phyloP scores from a whole-genome alignment of 2,888 invertebrate species.

The Laspeyria flexula region DNA sequence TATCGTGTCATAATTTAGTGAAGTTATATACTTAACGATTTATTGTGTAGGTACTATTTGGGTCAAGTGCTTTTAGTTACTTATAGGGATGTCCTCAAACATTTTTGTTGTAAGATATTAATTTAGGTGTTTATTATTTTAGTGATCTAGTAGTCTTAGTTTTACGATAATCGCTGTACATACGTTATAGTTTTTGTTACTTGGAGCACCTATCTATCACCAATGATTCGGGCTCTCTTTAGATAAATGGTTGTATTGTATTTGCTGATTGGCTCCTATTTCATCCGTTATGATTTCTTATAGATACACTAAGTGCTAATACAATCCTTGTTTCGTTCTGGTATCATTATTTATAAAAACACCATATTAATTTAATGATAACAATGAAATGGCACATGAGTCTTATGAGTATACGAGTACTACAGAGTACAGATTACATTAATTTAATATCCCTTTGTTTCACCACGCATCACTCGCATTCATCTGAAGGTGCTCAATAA shows the following conservation, averaged over 20 bases:
- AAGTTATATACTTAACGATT: constrained; percentile 23
- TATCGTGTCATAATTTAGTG: constrained; percentile 18
- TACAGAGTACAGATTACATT: constrained; percentile 3
- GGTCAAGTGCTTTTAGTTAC: background rate
- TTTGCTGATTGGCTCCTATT: no score
- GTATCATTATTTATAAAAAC: background rate
- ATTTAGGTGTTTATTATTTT: background rate
- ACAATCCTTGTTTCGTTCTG: background rate
- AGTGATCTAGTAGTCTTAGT: no score
- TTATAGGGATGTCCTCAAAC: background rate
- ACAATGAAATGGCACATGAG: background rate
- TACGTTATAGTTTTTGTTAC: no score
- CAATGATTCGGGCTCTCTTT: no score
- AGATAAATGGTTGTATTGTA: no score
- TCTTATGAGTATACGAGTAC: background rate
- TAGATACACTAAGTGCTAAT: no score
- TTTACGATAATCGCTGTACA: no score
- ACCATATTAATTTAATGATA: background rate
- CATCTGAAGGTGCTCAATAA: constrained; percentile 6
- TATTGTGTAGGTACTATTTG: constrained; percentile 4
- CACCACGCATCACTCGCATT: constrained; percentile 1
- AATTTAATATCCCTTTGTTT: constrained; percentile 15
- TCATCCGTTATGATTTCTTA: no score
- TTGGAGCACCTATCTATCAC: no score
- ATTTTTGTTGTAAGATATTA: no score